Conservation (phyloP, 2,888 invertebrate genomes). For the Priocnemis perturbator region DNA sequence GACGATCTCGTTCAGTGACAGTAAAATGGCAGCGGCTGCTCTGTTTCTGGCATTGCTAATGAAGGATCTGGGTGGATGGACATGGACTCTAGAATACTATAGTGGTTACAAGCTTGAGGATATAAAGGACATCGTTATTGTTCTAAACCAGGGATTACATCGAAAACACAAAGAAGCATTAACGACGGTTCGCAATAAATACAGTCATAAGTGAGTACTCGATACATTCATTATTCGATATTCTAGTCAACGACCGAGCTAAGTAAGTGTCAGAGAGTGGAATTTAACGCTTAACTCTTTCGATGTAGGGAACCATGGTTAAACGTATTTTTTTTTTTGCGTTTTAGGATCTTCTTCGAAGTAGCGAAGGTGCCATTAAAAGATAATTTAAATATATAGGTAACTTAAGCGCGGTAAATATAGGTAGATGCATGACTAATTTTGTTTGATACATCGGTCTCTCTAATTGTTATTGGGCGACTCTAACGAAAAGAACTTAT, state of each 20-base stretch:
- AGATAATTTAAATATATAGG: slow-evolving; percentile 66
- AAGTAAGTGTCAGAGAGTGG: not conserved
- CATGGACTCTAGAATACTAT: slow-evolving; percentile 85
- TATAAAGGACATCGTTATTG: slow-evolving; percentile 82
- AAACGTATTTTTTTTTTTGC: slow-evolving; percentile 35
- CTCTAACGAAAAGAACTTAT: slow-evolving; percentile 22
- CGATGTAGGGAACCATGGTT: not conserved
- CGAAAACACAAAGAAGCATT: slow-evolving; percentile 87
- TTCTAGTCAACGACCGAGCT: slow-evolving; percentile 4
- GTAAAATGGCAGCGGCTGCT: slow-evolving; percentile 92
- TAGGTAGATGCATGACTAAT: slow-evolving; percentile 50
- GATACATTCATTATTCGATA: not conserved
- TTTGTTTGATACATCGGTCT: slow-evolving; percentile 29
- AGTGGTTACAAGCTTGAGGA: slow-evolving; percentile 87
- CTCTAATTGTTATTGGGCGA: slow-evolving; percentile 29
- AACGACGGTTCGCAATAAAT: slow-evolving; percentile 93
- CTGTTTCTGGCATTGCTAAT: slow-evolving; percentile 92
- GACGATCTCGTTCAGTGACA: slow-evolving; percentile 87
- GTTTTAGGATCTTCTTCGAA: slow-evolving; percentile 88
- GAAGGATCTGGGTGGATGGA: slow-evolving; percentile 86
- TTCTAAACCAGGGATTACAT: slow-evolving; percentile 86
- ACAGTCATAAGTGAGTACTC: slow-evolving; percentile 87
- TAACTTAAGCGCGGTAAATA: slow-evolving; percentile 48
- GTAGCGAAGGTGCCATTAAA: slow-evolving; percentile 89
- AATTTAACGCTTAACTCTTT: not conserved